These are phyloP conservation scores for Reinhardtius hippoglossoides DNA, from an alignment of 2,113 vertebrate species.

Conservation along the genomic window DNA sequence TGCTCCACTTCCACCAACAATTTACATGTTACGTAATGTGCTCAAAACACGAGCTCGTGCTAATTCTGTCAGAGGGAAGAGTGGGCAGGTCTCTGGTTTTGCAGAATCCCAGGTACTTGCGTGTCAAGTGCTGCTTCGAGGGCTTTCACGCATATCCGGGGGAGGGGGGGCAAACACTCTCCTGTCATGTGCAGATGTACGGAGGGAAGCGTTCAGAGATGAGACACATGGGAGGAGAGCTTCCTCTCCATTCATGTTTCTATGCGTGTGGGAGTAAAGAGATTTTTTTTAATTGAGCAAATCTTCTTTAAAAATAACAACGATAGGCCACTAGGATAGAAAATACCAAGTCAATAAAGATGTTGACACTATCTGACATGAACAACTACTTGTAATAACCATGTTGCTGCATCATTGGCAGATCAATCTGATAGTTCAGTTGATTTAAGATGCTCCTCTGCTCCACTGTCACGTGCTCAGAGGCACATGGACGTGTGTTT, in stretches of 20 bases:
- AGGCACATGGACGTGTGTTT: too few relatives aligned
- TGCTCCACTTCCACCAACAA: constrained; percentile 48
- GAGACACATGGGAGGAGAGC: constrained; percentile 49
- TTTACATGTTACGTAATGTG: constrained; percentile 48
- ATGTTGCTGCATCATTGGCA: neutral
- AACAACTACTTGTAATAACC: neutral
- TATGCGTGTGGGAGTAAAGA: constrained; percentile 26
- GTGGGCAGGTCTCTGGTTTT: constrained; percentile 36
- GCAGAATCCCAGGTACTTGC: constrained; percentile 41
- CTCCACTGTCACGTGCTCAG: neutral
- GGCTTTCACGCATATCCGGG: constrained; percentile 16
- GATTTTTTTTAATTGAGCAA: neutral
- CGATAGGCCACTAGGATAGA: neutral
- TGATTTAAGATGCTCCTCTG: constrained; percentile 8
- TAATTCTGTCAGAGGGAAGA: constrained; percentile 41
- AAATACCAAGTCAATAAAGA: neutral
- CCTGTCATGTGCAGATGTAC: constrained; percentile 55
- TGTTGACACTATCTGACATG: neutral
- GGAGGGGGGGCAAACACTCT: constrained; percentile 3
- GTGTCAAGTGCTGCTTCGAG: constrained; percentile 49
- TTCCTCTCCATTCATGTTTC: constrained; percentile 52
- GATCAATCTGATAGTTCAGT: neutral
- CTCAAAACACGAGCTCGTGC: constrained; percentile 7
- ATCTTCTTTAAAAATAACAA: constrained; percentile 1
- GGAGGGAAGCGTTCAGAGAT: constrained; percentile 42